phyloP scores from a whole-genome alignment of 2,888 invertebrate genomes.

The Oscheius sp. region DNA sequence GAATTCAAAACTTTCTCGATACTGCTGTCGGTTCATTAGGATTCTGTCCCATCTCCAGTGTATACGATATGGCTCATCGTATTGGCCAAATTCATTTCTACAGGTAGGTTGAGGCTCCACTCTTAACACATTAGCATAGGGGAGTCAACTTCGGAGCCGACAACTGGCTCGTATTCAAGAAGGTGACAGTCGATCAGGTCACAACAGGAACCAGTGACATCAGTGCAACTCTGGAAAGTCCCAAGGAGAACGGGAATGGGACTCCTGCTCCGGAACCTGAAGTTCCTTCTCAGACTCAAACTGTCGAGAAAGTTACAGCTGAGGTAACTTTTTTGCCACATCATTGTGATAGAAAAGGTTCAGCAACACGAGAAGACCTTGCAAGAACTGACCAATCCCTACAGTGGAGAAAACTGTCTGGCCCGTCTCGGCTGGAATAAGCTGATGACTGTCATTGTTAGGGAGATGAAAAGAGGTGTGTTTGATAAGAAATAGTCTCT shows the following conservation, averaged over 20 bases:
- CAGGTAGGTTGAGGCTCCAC: conserved; percentile 36
- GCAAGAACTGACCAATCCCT: conserved; percentile 49
- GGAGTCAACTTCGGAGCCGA: conserved; percentile 69
- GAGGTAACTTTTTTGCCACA: background rate
- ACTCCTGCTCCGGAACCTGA: background rate
- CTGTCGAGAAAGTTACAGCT: background rate
- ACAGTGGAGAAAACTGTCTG: conserved; percentile 61
- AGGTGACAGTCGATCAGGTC: conserved; percentile 66
- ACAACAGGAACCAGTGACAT: conserved; percentile 47
- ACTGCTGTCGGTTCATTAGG: conserved; percentile 66
- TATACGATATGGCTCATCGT: conserved; percentile 67
- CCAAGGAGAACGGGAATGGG: conserved; percentile 40
- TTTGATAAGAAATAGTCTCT: background rate
- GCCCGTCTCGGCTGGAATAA: conserved; percentile 67
- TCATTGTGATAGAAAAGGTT: background rate
- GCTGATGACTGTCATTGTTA: conserved; percentile 66
- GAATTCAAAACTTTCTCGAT: conserved; percentile 67
- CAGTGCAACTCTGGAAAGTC: conserved; percentile 10
- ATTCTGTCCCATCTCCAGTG: conserved; percentile 64
- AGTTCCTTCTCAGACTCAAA: conserved; percentile 35
- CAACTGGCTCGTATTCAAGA: conserved; percentile 69
- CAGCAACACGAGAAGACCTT: conserved; percentile 13
- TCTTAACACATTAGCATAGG: conserved; percentile 33
- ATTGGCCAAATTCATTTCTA: conserved; percentile 70
- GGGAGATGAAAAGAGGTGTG: conserved; percentile 66